Conservation (phyloP, 1,140 invertebrate species). For the Pachyrhynchus sulphureomaculatus region DNA sequence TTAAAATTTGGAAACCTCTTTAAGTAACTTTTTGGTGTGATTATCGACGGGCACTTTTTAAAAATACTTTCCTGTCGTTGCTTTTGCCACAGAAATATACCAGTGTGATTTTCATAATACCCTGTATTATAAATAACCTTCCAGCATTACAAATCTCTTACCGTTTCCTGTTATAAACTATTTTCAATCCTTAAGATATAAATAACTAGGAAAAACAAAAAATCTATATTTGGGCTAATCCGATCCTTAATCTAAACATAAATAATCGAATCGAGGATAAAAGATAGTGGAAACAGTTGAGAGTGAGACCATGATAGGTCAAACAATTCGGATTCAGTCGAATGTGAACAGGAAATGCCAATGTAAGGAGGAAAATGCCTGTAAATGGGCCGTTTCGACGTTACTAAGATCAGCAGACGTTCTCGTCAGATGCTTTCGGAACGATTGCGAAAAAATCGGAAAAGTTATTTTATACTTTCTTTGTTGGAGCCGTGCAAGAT, state of each 20-base stretch:
- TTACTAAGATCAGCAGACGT: constrained; percentile 37
- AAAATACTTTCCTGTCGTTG: too few species aligned
- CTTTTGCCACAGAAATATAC: too few species aligned
- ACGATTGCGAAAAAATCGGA: constrained; percentile 30
- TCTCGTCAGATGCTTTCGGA: constrained; percentile 18
- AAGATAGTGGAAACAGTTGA: constrained; percentile 35
- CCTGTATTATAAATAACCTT: too few species aligned
- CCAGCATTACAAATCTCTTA: too few species aligned
- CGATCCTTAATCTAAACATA: constrained; percentile 33
- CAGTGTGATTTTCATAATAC: too few species aligned
- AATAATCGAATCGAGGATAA: constrained; percentile 37
- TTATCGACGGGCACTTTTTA: too few species aligned
- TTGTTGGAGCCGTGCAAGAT: constrained; percentile 17
- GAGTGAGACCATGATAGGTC: constrained; percentile 44
- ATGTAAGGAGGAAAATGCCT: constrained; percentile 52
- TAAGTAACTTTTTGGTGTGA: too few species aligned
- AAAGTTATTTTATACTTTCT: constrained; percentile 35
- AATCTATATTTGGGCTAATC: background rate
- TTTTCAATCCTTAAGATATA: too few species aligned
- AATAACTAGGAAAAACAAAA: too few species aligned
- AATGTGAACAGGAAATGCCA: constrained; percentile 50
- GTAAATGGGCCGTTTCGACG: constrained; percentile 49
- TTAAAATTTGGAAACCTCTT: too few species aligned
- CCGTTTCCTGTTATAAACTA: too few species aligned
- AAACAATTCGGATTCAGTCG: constrained; percentile 50